Evolutionary conservation across 2,113 vertebrate genomes (phyloP).

Genomic region (Ivindomyrus marchei): DNA sequence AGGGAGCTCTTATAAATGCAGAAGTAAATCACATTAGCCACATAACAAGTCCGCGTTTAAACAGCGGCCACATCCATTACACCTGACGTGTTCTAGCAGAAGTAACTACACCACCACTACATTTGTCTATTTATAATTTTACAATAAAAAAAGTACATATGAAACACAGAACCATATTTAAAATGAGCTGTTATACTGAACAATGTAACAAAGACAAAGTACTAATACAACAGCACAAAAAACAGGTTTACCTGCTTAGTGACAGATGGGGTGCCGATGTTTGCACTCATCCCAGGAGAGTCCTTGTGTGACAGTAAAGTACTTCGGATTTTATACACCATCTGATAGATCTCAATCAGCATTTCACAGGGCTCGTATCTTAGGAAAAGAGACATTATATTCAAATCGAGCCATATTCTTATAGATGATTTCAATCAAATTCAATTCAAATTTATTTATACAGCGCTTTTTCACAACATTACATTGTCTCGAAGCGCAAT

Average conservation of each 20-base stretch:
- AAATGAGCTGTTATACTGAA: not conserved
- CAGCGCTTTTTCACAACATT: not conserved
- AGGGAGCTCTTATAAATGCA: conserved; percentile 33
- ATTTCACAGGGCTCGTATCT: conserved; percentile 63
- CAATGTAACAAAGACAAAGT: not conserved
- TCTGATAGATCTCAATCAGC: conserved; percentile 63
- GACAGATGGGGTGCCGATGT: conserved; percentile 39
- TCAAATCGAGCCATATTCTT: not conserved
- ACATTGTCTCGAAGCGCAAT: not conserved
- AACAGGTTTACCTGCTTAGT: conserved; percentile 54
- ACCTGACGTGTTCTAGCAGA: not conserved
- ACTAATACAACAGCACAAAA: not conserved
- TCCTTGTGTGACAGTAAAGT: conserved; percentile 60
- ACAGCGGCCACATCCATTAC: not conserved
- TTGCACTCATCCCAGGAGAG: conserved; percentile 36
- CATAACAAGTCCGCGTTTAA: not conserved
- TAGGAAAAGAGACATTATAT: not conserved
- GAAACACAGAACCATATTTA: not conserved
- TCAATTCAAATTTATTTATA: not conserved
- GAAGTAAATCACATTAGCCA: not conserved
- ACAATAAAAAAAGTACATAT: not conserved
- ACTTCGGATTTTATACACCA: conserved; percentile 63
- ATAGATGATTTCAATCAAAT: not conserved
- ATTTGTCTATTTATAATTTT: not conserved
- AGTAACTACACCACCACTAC: not conserved